These are phyloP conservation scores for Pyrgilauda ruficollis DNA, from an alignment of 2,113 vertebrate genomes.

Conservation along the genomic window DNA sequence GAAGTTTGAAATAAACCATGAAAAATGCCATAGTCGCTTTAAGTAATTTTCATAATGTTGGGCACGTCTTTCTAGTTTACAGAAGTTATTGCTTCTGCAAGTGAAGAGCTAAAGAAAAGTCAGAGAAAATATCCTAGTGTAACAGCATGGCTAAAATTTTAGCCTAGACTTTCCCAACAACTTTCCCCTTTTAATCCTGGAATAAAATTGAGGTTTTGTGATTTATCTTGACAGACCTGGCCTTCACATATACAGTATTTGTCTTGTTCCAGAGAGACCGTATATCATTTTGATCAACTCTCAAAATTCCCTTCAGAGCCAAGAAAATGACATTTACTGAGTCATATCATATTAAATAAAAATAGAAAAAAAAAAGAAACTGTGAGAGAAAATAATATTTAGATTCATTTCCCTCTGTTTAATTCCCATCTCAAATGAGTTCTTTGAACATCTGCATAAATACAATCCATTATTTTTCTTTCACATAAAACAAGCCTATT, in stretches of 20 bases:
- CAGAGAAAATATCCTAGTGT: background rate
- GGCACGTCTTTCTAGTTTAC: background rate
- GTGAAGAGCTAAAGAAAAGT: background rate
- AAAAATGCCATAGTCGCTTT: background rate
- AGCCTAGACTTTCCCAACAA: background rate
- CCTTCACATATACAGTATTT: background rate
- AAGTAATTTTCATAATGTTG: background rate
- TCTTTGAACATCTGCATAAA: background rate
- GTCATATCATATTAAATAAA: constrained; percentile 1
- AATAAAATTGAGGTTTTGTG: background rate
- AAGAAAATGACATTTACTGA: constrained; percentile 32
- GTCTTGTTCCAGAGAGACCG: background rate
- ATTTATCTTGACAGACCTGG: constrained; percentile 20
- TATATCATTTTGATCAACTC: background rate
- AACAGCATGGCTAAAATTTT: background rate
- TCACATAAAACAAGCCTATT: background rate
- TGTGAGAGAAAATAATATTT: background rate
- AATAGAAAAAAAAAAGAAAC: background rate
- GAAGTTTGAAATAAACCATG: background rate
- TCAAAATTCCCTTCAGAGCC: background rate
- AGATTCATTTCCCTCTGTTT: background rate
- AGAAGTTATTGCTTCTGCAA: background rate
- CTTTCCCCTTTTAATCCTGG: background rate
- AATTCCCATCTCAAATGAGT: background rate
- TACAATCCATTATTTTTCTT: background rate